Evolutionary conservation across 1,140 invertebrate species (phyloP).

Genomic region (Trachymyrmex septentrionalis): DNA sequence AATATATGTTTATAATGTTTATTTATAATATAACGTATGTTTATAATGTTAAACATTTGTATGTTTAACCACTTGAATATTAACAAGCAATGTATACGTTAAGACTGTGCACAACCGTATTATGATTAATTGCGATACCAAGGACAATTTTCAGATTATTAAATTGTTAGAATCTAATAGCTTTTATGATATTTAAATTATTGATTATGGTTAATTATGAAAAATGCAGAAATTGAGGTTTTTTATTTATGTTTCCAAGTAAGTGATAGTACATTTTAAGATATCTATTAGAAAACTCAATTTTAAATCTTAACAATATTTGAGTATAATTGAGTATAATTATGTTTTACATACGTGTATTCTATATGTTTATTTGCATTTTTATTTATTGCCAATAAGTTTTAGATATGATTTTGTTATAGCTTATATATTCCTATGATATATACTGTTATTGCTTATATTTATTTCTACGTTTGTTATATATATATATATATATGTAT

Average conservation of each 20-base stretch:
- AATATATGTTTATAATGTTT: neutral
- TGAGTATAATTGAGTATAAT: neutral
- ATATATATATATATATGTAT: too few relatives aligned
- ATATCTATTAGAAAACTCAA: neutral
- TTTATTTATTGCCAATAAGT: constrained; percentile 25
- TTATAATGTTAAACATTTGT: neutral
- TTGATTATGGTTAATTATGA: neutral
- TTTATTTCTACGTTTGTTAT: too few relatives aligned
- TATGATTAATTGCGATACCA: neutral
- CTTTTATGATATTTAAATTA: neutral
- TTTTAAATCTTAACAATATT: neutral
- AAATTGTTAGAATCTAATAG: neutral
- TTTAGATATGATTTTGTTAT: neutral
- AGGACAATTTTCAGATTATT: neutral
- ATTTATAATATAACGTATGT: too few relatives aligned
- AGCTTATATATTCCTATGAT: neutral
- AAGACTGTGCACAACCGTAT: neutral
- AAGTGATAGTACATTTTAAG: neutral
- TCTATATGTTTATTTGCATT: constrained; percentile 22
- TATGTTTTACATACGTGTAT: constrained; percentile 51
- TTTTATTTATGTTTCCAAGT: neutral
- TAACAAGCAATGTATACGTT: neutral
- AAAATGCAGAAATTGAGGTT: neutral
- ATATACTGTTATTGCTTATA: too few relatives aligned
- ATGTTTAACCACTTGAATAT: neutral